Base-by-base conservation (phyloP, 2,797 vertebrate genomes). In the Pitangus sulphuratus region DNA sequence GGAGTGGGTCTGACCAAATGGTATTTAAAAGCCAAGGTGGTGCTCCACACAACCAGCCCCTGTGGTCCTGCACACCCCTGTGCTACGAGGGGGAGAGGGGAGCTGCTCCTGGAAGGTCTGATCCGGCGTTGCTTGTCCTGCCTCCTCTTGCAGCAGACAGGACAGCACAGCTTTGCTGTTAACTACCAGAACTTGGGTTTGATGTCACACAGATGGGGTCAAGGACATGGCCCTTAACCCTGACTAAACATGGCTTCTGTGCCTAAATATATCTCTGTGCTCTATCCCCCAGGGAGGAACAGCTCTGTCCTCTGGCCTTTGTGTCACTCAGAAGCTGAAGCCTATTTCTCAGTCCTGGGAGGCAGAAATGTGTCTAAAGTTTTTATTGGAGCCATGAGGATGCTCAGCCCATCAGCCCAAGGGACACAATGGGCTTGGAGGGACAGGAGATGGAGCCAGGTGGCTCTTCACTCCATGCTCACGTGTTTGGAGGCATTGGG, bases 181-280 rank as follows among this genome's bases (percentile, higher is more conserved):
- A 28, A 21, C 31, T 60, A 25, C 26, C 53, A 90, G 72, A 53
- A 25, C 54, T 33, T 9, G 66, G 50, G 84, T 54, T 90, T 78
- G 60, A 78, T 92, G 87, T 93, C 86, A 83, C 84, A 51, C 47
- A 84, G 65, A 91, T 16, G 1, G 47, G 80, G 50, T 14, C 69
- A 68, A 87, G 81, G 81, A 84, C 19, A 1, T 78, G 65, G 40
- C 81, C 82, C 77, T 42, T 87, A 91, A 82, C 87, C 3, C 1
- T 19, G 21, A 22, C 54, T 83, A 76, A 87, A 79, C 45, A 21
- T 4, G 4, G 19, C 70, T 88, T 79, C 71, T 80, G 45, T 92
- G 70, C 57, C 87, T 89, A 76, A 93, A 87, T 65, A 70, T 40
- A 64, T 93, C 66, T 0, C 65, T 22, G 50, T 4, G 6, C 76